Conservation (phyloP, 2,113 vertebrate species). For the Tetrax tetrax region DNA sequence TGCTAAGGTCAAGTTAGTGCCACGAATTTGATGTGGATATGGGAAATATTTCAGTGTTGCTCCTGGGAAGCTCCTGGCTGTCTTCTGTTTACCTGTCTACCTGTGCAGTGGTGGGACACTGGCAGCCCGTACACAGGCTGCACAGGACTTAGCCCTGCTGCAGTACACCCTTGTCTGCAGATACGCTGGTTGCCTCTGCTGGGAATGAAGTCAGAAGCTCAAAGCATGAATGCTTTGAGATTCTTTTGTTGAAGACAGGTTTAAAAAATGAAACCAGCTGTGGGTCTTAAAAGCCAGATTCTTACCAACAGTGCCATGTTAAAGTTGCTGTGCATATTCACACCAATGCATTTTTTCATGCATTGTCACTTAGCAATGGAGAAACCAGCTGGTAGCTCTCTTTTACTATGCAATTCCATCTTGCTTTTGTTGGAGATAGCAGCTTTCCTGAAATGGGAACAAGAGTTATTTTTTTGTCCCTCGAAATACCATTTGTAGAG, state of each 20-base stretch:
- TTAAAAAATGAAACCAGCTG: not conserved
- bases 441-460: not conserved
- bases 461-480: not conserved
- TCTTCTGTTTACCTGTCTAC: not conserved
- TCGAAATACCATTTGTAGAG: not conserved
- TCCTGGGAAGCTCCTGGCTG: not conserved
- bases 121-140: not conserved
- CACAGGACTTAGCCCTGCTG: not conserved
- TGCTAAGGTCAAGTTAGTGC: not conserved
- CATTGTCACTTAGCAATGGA: not conserved
- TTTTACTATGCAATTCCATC: not conserved
- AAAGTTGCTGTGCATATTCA: not conserved
- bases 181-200: not conserved
- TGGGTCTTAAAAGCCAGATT: not conserved
- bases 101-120: not conserved
- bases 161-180: not conserved
- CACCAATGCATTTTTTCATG: not conserved
- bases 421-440: not conserved
- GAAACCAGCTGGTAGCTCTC: not conserved
- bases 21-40: not conserved
- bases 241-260: not conserved
- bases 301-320: not conserved
- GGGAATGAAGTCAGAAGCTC: not conserved
- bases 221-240: not conserved
- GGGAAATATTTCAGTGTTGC: not conserved